Base-by-base conservation (phyloP, 2,113 vertebrate genomes). In the Epinephelus moara region DNA sequence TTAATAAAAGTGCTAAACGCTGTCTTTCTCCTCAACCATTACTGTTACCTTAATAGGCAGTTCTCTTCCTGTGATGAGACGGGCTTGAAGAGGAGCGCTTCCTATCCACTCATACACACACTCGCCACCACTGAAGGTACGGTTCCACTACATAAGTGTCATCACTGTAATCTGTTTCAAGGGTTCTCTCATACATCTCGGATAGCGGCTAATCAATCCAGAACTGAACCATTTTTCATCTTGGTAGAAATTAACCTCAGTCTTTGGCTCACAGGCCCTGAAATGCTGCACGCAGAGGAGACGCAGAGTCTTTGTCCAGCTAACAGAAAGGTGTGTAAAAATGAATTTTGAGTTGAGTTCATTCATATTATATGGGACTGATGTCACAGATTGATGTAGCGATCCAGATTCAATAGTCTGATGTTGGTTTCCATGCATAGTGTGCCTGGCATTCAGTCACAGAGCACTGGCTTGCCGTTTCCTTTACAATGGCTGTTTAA, bases 61-160 rank as follows among this genome's bases (percentile, higher is more conserved):
- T 96, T 96, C 76, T 95, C 96, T 47, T 96, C 95, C 64, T 96
- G 97, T 77, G 96, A 98, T 78, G 97, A 97, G 78, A 92, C 95
- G 91, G 96, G 95, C 93, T 94, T 98, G 93, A 98, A 97, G 94
- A 96, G 97, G 91, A 96, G 97, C 90, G 97, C 96, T 2, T 98
- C 98, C 47, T 97, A 97, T 85, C 98, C 98, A 1, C 95, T 98
- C 74, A 96, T 99, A 76, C 96, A 96, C 88, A 97, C 97, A 82
- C 93, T 98, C 50, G 93, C 94, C 87, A 89, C 94, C 66, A 90
- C 95, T 92, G 96, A 97, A 97, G 97, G 98, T 97, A 95, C 27
- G 80, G 56, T 5, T 19, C 13, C 21, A 13, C 21, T 27, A 19
- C n/a, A 25, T 6, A 6, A 70, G 53, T 55, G 21, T n/a, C 11